These are phyloP conservation scores for Oreonectes daqikongensis DNA, from an alignment of 2,797 vertebrate species.

Conservation along the genomic window DNA sequence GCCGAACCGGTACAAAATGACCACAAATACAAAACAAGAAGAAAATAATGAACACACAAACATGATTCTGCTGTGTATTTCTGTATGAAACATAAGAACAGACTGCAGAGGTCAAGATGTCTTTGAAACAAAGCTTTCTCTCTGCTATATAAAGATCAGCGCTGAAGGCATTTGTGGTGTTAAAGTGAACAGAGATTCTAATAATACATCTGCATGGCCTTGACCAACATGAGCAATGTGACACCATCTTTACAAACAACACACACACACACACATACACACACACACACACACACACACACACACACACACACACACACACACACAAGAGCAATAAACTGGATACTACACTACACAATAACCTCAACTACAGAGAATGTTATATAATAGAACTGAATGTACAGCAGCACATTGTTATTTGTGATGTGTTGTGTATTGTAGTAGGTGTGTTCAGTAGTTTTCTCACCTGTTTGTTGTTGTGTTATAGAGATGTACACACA, in stretches of 20 bases:
- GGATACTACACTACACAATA: no score
- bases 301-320: no score
- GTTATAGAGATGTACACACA: slow-evolving; percentile 68
- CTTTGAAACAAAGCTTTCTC: slow-evolving; percentile 8
- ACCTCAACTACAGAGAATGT: no score
- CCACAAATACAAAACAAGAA: not conserved
- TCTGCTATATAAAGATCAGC: slow-evolving; percentile 10
- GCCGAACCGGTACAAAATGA: slow-evolving; percentile 24
- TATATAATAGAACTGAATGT: no score
- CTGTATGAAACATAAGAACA: not conserved
- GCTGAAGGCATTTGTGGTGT: slow-evolving; percentile 15
- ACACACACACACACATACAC: not conserved
- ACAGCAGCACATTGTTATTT: no score
- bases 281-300: not conserved
- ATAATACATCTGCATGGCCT: slow-evolving; percentile 63
- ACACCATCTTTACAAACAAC: not conserved
- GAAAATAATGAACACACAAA: not conserved
- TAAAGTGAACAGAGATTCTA: slow-evolving; percentile 54
- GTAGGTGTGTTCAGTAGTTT: not conserved
- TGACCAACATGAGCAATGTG: slow-evolving; percentile 42
- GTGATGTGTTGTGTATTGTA: no score
- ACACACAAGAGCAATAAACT: no score
- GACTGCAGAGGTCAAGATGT: not conserved
- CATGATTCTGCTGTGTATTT: not conserved
- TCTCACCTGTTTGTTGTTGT: slow-evolving; percentile 40